Base-by-base conservation (phyloP, 2,888 invertebrate species). In the Mimas tiliae region DNA sequence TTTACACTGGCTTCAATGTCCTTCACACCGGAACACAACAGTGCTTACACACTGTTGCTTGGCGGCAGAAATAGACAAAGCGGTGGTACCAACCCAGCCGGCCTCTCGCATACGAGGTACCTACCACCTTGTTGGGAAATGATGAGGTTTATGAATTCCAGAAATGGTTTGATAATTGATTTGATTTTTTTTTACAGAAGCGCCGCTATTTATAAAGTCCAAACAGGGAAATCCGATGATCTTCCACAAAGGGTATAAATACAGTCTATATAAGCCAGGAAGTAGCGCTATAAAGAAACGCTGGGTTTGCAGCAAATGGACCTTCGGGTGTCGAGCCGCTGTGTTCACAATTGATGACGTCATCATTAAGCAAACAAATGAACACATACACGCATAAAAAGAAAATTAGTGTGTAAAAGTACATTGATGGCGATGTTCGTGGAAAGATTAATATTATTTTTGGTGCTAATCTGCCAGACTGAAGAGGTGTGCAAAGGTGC, bases 201-300 rank as follows among this genome's bases (percentile, higher is more conserved):
- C 65, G 38, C 68, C 76, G 1, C 63, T 70, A 19, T 83, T 78
- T 62, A 65, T 80, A 7, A 78, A 64, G 21, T 84, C 86, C 6
- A 74, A 62, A 0, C 69, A 68, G 11, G 79, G 79, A 0, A 85
- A 83, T 16, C 74, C 70, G 6, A 84, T 85, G 78, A 81, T 88
- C 27, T 68, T 73, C 42, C 65, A 79, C 12, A 72, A 76, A 0
- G 66, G 69, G 4, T 72, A 84, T 65, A 74, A 73, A 33, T 87
- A 77, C 71, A 78, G 78, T 53, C 53, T 70, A 33, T 68, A 69
- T 51, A 66, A 66, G 52, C 62, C 33, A 3, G 62, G 51, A 14
- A 66, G 52, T 16, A 66, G 34, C 6, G 69, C 67, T 0, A 8
- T n/a, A 3, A 76, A 72, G 62, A 64, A 65, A 19, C 69, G 76